Evolutionary conservation across 1,140 invertebrate genomes (phyloP).

Genomic region (Drosophila athabasca): DNA sequence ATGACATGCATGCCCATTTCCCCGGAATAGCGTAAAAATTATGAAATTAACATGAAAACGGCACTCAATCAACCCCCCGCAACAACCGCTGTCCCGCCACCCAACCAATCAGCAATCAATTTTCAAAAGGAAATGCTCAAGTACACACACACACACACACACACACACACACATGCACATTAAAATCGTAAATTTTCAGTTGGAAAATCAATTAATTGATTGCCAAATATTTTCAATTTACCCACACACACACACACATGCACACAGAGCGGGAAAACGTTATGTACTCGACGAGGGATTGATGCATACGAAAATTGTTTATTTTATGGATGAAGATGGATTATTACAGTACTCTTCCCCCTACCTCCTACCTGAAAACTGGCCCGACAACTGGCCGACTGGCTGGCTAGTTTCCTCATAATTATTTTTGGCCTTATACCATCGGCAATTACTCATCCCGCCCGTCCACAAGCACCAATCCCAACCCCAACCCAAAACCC

Average conservation of each 20-base stretch:
- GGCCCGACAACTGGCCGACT: too few relatives aligned
- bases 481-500: constrained; percentile 35
- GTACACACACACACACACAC: constrained; percentile 37
- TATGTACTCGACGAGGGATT: constrained; percentile 71
- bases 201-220: constrained; percentile 79
- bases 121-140: constrained; percentile 62
- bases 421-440: too few relatives aligned
- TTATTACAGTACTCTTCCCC: constrained; percentile 54
- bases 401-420: constrained; percentile 7
- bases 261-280: constrained; percentile 24
- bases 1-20: constrained; percentile 80
- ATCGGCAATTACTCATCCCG: constrained; percentile 67
- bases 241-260: constrained; percentile 29
- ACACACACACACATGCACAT: background rate
- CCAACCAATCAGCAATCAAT: constrained; percentile 5
- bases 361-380: constrained; percentile 5
- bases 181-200: constrained; percentile 43
- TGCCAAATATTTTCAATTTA: constrained; percentile 65
- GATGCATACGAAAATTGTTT: constrained; percentile 70
- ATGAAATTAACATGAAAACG: constrained; percentile 76
- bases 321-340: constrained; percentile 79
- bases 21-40: constrained; percentile 70
- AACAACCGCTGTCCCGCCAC: too few relatives aligned
- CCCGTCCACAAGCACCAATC: constrained; percentile 5
- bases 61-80: constrained; percentile 5